Evolutionary conservation across 30 jellyfish, hydroid and myxozoan genomes (phyloP).

Genomic region (Pseudorhiza aurosa): DNA sequence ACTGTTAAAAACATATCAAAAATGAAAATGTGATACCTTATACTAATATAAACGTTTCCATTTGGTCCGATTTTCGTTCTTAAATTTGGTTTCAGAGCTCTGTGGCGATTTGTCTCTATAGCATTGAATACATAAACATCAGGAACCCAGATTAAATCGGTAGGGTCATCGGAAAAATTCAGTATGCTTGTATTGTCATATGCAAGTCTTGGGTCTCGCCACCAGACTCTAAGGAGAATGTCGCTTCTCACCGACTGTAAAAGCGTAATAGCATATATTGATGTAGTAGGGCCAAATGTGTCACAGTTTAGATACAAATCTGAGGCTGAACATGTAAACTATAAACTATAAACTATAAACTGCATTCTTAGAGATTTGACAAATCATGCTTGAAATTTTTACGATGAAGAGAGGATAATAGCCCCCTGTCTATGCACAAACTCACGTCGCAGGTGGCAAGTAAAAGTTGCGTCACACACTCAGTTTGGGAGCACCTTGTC

Average conservation of each 20-base stretch:
- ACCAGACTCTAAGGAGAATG: slow-evolving; percentile 43
- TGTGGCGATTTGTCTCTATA: slow-evolving; percentile 22
- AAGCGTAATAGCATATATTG: neutral
- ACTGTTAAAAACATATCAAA: no score
- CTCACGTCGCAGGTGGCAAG: no score
- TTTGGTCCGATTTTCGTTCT: slow-evolving; percentile 26
- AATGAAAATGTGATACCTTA: slow-evolving; percentile 3
- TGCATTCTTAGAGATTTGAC: no score
- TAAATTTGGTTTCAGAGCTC: neutral
- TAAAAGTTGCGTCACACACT: no score
- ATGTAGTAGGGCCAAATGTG: no score
- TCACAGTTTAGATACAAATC: no score
- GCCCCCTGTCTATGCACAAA: no score
- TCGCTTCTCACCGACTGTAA: slow-evolving; percentile 28
- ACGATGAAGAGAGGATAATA: no score
- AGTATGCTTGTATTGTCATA: slow-evolving; percentile 8
- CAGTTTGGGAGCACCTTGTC: no score
- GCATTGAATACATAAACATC: slow-evolving; percentile 48
- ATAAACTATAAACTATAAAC: no score
- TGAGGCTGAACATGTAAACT: no score
- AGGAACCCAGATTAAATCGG: slow-evolving; percentile 42
- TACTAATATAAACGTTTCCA: slow-evolving; percentile 32
- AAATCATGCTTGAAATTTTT: no score
- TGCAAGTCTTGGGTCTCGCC: slow-evolving; percentile 53
- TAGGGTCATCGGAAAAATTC: slow-evolving; percentile 14